A percentile compares a stretch with the other conserved stretches of the same genome.
phyloP scores from a whole-genome alignment of 2,888 invertebrate genomes.

The Notodonta ziczac region DNA sequence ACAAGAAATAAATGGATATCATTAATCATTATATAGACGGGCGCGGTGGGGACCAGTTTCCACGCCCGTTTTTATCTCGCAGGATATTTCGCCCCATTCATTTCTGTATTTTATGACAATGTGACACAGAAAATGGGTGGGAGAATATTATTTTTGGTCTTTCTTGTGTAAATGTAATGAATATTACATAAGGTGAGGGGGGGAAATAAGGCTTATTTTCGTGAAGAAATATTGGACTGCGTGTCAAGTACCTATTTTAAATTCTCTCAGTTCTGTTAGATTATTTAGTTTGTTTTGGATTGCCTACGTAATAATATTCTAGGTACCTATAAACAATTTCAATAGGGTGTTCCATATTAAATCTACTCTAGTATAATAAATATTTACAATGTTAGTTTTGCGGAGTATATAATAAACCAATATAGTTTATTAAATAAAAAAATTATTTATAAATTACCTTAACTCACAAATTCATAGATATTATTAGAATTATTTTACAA shows the following conservation, averaged over 20 bases:
- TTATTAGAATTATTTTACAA: too few species aligned
- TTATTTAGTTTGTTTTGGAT: background rate
- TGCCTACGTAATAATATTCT: too few species aligned
- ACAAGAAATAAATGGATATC: conserved; percentile 67
- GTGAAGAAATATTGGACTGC: background rate
- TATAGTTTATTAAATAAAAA: too few species aligned
- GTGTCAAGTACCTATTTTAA: background rate
- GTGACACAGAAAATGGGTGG: conserved; percentile 30
- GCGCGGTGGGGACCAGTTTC: conserved; percentile 57
- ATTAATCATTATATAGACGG: conserved; percentile 79
- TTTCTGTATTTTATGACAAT: conserved; percentile 45
- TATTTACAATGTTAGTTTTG: too few species aligned
- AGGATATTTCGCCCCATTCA: conserved; percentile 49
- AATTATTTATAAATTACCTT: too few species aligned
- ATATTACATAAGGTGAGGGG: conserved; percentile 25
- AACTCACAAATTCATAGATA: too few species aligned
- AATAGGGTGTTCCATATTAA: too few species aligned
- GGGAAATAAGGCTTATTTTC: conserved; percentile 13
- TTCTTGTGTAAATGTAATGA: conserved; percentile 17
- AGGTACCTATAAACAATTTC: too few species aligned
- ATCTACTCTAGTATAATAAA: too few species aligned
- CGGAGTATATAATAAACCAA: too few species aligned
- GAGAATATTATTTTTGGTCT: conserved; percentile 33
- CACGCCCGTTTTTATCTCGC: conserved; percentile 53
- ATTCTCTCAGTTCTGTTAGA: background rate